Evolutionary conservation across 2,113 vertebrate species (phyloP), one percentile per base, ranked within the genome.

Genomic region (Oenanthe oenanthe): DNA sequence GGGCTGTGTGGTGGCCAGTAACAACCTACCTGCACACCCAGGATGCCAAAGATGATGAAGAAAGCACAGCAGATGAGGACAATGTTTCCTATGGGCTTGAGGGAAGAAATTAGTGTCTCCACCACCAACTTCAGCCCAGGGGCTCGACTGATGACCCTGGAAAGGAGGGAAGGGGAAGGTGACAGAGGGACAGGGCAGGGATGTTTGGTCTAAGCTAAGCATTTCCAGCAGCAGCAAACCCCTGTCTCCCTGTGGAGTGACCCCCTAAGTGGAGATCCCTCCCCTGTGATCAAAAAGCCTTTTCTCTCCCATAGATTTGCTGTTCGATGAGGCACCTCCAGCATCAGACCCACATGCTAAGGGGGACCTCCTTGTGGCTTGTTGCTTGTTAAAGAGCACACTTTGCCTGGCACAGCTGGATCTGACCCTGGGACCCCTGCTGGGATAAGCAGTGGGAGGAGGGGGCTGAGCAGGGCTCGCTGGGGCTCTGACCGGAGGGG

Each of bases 31-130:
- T 99, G 99, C 63, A 99, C 99, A 8, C 99, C 99, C 34, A 99
- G 98, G 92, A 99, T 99, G 79, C 99, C 99, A 9, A 99, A 99
- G 97, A 99, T 99, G 89, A 99, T 99, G 97, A 99, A 99, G 98
- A 99, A 99, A 92, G 99, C 99, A 4, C 99, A 99, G 97, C 99
- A 99, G 95, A 99, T 99, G 85, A 99, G 99, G 22, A 99, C 99
- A 1, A 99, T 99, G 95, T 99, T 99, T 91, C 99, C 99, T 16
- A 99, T 99, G 91, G 99, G 99, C 89, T 99, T 99, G 29, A 99
- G 98, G 34, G 99, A 99, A 6, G 99, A 99, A 96, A 99, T 99
- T 18, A 99, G 98, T 0, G 99, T 99, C 97, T 99, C 99, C 6
- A 99, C 99, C 56, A 99, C 99, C 94, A 99, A 96, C 97, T 99